Conservation (phyloP, 2,113 vertebrate genomes). For the Alouatta palliata region DNA sequence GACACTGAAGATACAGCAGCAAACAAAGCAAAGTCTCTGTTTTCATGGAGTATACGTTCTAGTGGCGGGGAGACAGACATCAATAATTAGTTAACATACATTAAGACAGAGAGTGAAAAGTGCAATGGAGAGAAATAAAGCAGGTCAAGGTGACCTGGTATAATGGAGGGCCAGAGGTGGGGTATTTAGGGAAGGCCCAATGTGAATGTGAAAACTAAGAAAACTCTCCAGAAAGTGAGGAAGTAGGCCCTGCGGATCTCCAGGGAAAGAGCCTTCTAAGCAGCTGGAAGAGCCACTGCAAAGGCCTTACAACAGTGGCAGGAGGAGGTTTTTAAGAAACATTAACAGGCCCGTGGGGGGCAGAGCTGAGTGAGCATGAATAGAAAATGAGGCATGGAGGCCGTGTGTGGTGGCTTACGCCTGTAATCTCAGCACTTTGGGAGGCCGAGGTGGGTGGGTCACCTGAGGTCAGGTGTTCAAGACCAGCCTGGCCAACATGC, state of each 20-base stretch:
- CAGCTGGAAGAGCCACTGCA: fast-evolving
- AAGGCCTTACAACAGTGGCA: background rate
- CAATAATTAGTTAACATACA: background rate
- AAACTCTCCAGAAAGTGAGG: background rate
- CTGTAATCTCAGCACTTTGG: too few relatives aligned
- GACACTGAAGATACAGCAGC: background rate
- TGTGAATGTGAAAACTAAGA: background rate
- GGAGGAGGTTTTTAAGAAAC: too few relatives aligned
- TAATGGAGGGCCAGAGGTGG: background rate
- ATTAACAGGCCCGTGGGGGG: background rate
- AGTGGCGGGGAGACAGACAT: background rate
- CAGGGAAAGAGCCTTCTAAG: background rate
- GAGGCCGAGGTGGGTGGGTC: too few relatives aligned
- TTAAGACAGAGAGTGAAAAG: background rate
- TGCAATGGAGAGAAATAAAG: background rate
- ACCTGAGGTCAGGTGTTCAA: too few relatives aligned
- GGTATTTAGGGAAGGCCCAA: background rate
- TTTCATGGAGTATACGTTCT: background rate
- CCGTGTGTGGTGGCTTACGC: too few relatives aligned
- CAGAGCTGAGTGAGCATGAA: background rate
- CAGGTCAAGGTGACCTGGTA: background rate
- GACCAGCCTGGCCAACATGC: too few relatives aligned
- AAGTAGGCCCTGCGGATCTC: background rate
- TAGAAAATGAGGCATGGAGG: fast-evolving
- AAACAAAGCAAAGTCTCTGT: background rate